Base-by-base conservation (phyloP, 2,888 invertebrate species). In the Trachelus tabidus region DNA sequence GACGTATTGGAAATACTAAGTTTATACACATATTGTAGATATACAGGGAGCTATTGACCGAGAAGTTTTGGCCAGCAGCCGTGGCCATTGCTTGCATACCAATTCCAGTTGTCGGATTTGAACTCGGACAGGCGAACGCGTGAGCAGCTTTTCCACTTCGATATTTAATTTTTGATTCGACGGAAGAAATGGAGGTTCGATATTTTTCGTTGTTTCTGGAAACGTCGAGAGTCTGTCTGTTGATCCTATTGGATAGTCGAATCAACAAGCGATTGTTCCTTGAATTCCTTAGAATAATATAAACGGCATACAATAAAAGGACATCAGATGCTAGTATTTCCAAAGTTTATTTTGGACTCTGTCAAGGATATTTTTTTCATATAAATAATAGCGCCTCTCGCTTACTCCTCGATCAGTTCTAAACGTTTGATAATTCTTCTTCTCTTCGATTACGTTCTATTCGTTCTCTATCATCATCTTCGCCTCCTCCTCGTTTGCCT, bases 41-140 rank as follows among this genome's bases (percentile, higher is more conserved):
- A 11, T 73, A 69, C 79, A 76, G 78, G 80, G 80, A 86, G 85
- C 84, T 86, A 87, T 88, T 85, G 85, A 84, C 81, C 80, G 83
- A 84, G 84, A 81, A 83, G 82, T 88, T 88, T 89, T 87, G 85
- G 86, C 86, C 85, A 84, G 79, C 82, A 83, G 81, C 80, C 76
- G 79, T 30, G 81, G 79, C 80, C 85, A 82, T 83, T 73, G 78
- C 81, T 80, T 82, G 89, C 87, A 89, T 89, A 87, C 87, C 89
- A 91, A 91, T 90, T 81, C 84, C 82, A 82, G 81, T 83, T 81
- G 83, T 77, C 80, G 86, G 78, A 89, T 89, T 89, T 86, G 84
- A 87, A 89, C 89, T 89, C 84, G 85, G 82, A 78, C 78, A 69
- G 69, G 69, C 69, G 30, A 30, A 69, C 30, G 69, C 69, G 69